These are phyloP conservation scores for Lasioglossum villosulum DNA, from an alignment of 2,888 invertebrate species.

Conservation along the genomic window DNA sequence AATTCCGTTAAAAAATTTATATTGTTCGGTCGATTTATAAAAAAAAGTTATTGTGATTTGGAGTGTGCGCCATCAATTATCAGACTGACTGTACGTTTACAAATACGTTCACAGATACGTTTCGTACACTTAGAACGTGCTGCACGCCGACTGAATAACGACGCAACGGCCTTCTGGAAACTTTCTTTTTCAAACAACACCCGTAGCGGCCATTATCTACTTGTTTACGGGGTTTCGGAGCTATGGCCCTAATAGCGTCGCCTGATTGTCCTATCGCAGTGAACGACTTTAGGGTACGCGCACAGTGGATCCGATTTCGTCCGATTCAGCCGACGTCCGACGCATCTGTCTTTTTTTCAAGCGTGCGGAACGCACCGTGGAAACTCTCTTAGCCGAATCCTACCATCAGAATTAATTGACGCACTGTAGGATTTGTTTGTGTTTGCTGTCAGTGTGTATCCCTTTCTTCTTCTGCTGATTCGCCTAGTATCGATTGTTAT, in stretches of 20 bases:
- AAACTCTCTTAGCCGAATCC: not conserved
- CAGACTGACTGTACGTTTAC: not conserved
- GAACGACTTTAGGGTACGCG: no score
- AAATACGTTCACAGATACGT: not conserved
- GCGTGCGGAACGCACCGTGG: not conserved
- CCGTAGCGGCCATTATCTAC: slow-evolving; percentile 23
- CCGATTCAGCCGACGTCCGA: no score
- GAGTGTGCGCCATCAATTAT: not conserved
- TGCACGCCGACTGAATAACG: not conserved
- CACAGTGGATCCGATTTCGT: no score
- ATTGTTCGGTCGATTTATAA: not conserved
- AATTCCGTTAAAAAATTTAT: no score
- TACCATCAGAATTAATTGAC: not conserved
- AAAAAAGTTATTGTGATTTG: not conserved
- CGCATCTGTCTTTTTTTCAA: no score
- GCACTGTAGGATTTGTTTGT: not conserved
- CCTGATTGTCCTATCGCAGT: not conserved
- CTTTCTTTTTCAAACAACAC: slow-evolving; percentile 58
- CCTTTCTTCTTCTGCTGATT: no score
- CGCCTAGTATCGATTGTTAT: no score
- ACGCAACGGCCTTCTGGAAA: slow-evolving; percentile 54
- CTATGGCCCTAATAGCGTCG: not conserved
- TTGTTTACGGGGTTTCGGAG: slow-evolving; percentile 10
- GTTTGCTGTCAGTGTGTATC: not conserved
- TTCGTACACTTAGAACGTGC: not conserved